Evolutionary conservation across 2,888 invertebrate species (phyloP), one percentile per base, ranked within the genome.

Genomic region (Eupithecia dodoneata): DNA sequence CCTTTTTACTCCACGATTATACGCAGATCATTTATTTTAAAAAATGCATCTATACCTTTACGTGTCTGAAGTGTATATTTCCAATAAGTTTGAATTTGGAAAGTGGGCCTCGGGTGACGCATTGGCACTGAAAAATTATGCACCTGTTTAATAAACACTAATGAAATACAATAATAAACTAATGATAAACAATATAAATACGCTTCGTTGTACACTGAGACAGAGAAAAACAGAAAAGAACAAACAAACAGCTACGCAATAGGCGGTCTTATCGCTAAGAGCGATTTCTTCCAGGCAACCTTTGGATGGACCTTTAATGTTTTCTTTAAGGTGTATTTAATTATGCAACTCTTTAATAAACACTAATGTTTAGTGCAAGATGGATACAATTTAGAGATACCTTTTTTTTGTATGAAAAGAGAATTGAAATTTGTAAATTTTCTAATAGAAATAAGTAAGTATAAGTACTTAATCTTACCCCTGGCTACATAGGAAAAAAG

Each of bases 21-120:
- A 52, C 12, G 5, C 0, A 15, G 52, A 52, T 52, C 13, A 52
- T 15, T 15, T 15, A 4, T 30, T 30, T 30, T 52, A 52, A 49
- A 49, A 49, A 49, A 52, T 15, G 44, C 5, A 6, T 63, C 1
- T 4, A 71, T 77, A 90, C 91, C 89, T 90, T 92, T 9, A 92
- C 87, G 77, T 87, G 85, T 6, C 87, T 88, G 75, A 91, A 92
- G 76, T 93, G 92, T 13, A 93, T 75, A 41, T 93, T 93, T 52
- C 93, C 93, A 42, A 83, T 84, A 3, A 90, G 72, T 73, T 93
- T 93, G 77, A 93, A 88, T 12, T 82, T 81, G 0, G 89, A 49
- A 2, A 93, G 67, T 0, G 92, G 92, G 0, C 87, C 90, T 70
- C 92, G 82, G 0, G 93, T 90, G 0, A 92, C 55, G 71, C 93